phyloP scores from a whole-genome alignment of 2,888 invertebrate species.

The Parnassius glacialis region DNA sequence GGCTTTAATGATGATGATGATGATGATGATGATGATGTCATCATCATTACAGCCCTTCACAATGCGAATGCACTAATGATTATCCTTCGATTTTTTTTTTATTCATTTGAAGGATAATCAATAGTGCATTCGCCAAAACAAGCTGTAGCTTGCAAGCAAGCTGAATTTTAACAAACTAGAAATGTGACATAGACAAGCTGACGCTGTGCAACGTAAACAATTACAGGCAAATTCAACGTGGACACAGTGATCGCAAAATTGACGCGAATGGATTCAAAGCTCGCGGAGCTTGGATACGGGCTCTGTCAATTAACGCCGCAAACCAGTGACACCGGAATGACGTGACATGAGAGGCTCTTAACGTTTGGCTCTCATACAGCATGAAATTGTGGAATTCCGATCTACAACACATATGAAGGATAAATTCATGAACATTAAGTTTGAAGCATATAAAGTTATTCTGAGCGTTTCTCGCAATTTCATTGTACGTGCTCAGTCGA shows the following conservation, averaged over 20 bases:
- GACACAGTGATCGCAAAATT: not conserved
- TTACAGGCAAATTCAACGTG: not conserved
- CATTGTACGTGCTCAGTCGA: too few species aligned
- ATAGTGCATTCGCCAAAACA: too few species aligned
- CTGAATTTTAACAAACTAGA: not conserved
- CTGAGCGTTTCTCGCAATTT: too few species aligned
- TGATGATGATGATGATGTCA: too few species aligned
- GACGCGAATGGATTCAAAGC: not conserved
- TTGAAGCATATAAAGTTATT: too few species aligned
- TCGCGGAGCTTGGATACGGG: not conserved
- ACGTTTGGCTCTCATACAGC: not conserved
- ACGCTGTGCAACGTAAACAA: not conserved
- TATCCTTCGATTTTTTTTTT: too few species aligned
- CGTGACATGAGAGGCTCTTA: slow-evolving; percentile 4
- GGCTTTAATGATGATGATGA: too few species aligned
- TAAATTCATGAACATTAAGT: not conserved
- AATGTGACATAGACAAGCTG: not conserved
- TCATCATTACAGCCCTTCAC: too few species aligned
- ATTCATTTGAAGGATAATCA: too few species aligned
- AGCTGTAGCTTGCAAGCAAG: too few species aligned
- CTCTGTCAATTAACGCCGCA: slow-evolving; percentile 13
- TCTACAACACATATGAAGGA: not conserved
- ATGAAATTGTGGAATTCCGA: not conserved
- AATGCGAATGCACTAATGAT: too few species aligned
- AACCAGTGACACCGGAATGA: slow-evolving; percentile 7